phyloP scores from a whole-genome alignment of 2,888 invertebrate species.

The Machimus rusticus region DNA sequence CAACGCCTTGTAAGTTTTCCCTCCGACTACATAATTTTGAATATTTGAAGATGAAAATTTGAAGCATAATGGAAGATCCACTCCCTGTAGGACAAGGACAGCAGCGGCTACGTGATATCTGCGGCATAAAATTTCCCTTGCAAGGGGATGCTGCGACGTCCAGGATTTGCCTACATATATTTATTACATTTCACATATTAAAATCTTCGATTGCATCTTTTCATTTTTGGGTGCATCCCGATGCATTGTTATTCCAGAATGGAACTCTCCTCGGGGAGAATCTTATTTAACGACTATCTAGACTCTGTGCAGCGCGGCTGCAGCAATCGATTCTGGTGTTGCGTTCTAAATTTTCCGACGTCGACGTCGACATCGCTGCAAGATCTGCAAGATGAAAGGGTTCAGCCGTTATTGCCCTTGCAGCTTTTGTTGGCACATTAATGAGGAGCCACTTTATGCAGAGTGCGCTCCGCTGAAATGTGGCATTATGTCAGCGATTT shows the following conservation, averaged over 20 bases:
- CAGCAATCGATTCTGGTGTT: background rate
- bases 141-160: background rate
- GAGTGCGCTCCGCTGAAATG: background rate
- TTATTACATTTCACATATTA: background rate
- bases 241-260: background rate
- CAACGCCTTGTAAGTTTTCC: background rate
- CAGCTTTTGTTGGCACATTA: background rate
- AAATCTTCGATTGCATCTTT: background rate
- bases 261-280: background rate
- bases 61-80: background rate
- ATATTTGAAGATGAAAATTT: background rate
- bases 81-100: background rate
- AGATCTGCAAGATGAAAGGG: background rate
- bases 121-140: background rate
- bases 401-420: background rate
- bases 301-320: background rate
- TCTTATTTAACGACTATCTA: background rate
- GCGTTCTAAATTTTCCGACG: background rate
- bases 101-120: background rate
- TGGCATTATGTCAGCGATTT: background rate
- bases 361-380: no score
- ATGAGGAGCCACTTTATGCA: background rate
- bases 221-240: background rate
- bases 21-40: background rate
- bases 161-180: background rate